These are phyloP conservation scores for Selene dorsalis DNA, from an alignment of 2,797 vertebrate genomes.

Conservation along the genomic window DNA sequence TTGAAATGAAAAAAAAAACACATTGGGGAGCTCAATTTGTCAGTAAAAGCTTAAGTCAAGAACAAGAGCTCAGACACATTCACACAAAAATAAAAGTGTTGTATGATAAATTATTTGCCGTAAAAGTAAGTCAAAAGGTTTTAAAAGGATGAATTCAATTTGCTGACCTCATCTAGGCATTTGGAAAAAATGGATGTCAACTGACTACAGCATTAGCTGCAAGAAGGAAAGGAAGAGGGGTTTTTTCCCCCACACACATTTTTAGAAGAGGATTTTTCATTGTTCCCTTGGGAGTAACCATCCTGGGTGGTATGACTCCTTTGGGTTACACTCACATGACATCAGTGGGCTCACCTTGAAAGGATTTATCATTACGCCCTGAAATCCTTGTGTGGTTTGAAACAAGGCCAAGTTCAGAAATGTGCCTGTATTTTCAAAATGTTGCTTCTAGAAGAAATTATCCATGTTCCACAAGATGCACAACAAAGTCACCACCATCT, in stretches of 20 bases:
- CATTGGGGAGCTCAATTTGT: too few relatives aligned
- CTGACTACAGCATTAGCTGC: neutral
- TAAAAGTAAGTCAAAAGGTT: neutral
- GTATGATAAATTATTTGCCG: neutral
- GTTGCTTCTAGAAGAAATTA: neutral
- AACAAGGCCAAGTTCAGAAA: conserved; percentile 11
- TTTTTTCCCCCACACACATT: neutral
- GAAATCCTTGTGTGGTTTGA: neutral
- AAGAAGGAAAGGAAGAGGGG: neutral
- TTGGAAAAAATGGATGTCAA: too few relatives aligned
- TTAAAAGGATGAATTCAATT: neutral
- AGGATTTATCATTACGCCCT: neutral
- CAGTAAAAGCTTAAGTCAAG: too few relatives aligned
- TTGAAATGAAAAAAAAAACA: too few relatives aligned
- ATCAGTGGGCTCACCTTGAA: neutral
- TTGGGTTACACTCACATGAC: neutral
- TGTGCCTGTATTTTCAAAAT: neutral
- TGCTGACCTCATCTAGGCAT: neutral
- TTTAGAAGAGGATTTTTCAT: neutral
- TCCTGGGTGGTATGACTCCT: neutral
- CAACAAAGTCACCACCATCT: neutral
- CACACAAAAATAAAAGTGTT: neutral
- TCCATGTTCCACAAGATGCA: neutral
- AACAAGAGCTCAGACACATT: neutral
- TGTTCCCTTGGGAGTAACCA: neutral